A percentile compares a stretch with the other conserved stretches of the same genome.
These are phyloP conservation scores for Drosophila meridiana DNA, from an alignment of 2,888 invertebrate genomes.

Conservation along the genomic window DNA sequence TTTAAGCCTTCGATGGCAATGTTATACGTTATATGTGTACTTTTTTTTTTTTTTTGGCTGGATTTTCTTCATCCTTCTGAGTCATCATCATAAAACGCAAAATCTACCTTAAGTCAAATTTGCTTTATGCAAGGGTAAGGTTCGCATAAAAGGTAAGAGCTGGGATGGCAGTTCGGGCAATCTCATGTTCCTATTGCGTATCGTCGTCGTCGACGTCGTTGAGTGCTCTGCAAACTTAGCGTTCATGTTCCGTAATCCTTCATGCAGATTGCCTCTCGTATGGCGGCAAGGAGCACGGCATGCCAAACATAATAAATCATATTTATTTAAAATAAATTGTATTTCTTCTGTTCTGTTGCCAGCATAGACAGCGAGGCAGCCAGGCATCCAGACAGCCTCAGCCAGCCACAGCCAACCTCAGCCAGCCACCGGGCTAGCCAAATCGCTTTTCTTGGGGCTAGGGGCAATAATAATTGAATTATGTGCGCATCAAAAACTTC, in stretches of 20 bases:
- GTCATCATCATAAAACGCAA: conserved; percentile 68
- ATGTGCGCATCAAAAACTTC: conserved; percentile 57
- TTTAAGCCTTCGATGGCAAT: conserved; percentile 43
- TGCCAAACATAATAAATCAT: conserved; percentile 77
- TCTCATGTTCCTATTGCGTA: conserved; percentile 51
- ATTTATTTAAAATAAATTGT: conserved; percentile 79
- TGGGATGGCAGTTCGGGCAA: conserved; percentile 6
- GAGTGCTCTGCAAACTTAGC: conserved; percentile 70
- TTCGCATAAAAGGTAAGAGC: neutral
- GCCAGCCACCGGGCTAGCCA: conserved; percentile 28
- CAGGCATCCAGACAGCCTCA: neutral
- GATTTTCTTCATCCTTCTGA: conserved; percentile 31
- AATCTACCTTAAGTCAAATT: conserved; percentile 73
- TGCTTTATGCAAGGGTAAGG: conserved; percentile 36
- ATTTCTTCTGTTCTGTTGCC: conserved; percentile 33
- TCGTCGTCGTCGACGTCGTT: conserved; percentile 35
- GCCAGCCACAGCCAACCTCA: neutral
- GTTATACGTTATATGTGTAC: conserved; percentile 17
- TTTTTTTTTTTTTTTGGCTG: conserved; percentile 10
- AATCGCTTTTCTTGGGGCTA: conserved; percentile 44
- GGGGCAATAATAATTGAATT: conserved; percentile 74
- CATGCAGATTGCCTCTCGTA: conserved; percentile 58
- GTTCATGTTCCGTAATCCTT: conserved; percentile 63
- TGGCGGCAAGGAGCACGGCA: conserved; percentile 19
- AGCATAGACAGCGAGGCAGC: conserved; percentile 3